Evolutionary conservation across 2,888 invertebrate genomes (phyloP), one percentile per base, ranked within the genome.

Genomic region (Apamea anceps): DNA sequence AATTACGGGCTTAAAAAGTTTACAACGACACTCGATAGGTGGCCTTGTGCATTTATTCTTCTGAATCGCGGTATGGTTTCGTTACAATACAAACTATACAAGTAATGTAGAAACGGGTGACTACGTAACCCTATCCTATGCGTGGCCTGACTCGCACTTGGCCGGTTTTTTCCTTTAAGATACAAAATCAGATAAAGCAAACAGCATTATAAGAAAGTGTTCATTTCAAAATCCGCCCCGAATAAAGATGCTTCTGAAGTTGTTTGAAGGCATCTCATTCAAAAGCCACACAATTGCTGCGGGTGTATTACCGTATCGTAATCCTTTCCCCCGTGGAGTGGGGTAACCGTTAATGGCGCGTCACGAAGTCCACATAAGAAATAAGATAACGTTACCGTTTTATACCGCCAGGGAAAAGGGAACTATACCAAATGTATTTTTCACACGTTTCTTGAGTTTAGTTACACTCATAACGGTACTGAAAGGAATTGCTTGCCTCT

Each of bases 341-440:
- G 77, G n/a, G 60, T 73, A 84, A 81, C 85, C 90, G 42, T 82
- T 89, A 88, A 89, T 87, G 85, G 87, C 62, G 80, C 72, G 79
- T 84, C 82, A 85, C 75, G 80, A 78, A 84, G 80, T 80, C 84
- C 83, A 87, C 87, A 74, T 70, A 79, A 84, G 79, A 77, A 88
- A 83, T 85, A 80, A 84, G 79, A 88, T 86, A 83, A 77, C 72
- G 71, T 77, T 79, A 79, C 68, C 51, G 42, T 73, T 80, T 77
- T 73, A 85, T 72, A 81, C 68, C 60, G 13, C n/a, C 62, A 60
- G 51, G 37, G 51, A 71, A 76, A 83, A 78, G 48, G 65, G 37
- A 81, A 77, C 79, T 79, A 77, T 32, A 70, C 48, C 42, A 76
- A 75, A 79, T 71, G 62, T 81, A 72, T 77, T 77, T 87, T 45